Evolutionary conservation across 1,140 invertebrate species (phyloP), one percentile per base, ranked within the genome.

Genomic region (Samia ricini): DNA sequence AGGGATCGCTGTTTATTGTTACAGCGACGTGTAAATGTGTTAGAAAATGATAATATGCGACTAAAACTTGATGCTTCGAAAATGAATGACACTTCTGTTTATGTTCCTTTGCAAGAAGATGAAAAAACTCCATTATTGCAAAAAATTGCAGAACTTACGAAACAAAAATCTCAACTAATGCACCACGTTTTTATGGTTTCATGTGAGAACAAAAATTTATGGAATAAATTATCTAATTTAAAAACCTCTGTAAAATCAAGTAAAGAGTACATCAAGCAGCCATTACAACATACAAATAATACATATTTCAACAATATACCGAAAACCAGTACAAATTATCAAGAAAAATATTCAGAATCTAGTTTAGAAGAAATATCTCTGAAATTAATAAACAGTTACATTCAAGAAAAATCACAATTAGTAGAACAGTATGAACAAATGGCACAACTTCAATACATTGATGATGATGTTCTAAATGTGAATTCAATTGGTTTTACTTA

Each of bases 321-420:
- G 59, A 92, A 92, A 68, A 79, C 88, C 29, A 92, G 91, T 73
- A 78, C 77, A 48, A 74, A 89, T 56, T 78, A 85, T 57, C 84
- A 91, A 72, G 91, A 91, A 72, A 92, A 83, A 71, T 89, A 72
- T 79, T 90, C 89, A 66, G 93, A 95, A 71, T 89, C 92, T 49
- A 95, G 95, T 79, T 91, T 96, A 64, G 95, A 96, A 81, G 95
- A 96, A 85, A 95, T 96, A 74, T 95, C 94, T 15, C 81, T 95
- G 48, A 94, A 94, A 83, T 79, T 95, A 48, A 93, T 95, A 8
- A 94, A 93, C 66, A 94, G 92, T 79, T 93, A 94, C 72, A 91
- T 93, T 76, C 89, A 93, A 77, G 93, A 94, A 70, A 94, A 94
- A 71, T 92, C 91, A 62, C 93, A 94, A 76, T 76, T 94, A 33